A percentile compares a stretch with the other conserved stretches of the same genome.
Conservation (phyloP, 2,113 vertebrate genomes). For the Pterocles gutturalis region DNA sequence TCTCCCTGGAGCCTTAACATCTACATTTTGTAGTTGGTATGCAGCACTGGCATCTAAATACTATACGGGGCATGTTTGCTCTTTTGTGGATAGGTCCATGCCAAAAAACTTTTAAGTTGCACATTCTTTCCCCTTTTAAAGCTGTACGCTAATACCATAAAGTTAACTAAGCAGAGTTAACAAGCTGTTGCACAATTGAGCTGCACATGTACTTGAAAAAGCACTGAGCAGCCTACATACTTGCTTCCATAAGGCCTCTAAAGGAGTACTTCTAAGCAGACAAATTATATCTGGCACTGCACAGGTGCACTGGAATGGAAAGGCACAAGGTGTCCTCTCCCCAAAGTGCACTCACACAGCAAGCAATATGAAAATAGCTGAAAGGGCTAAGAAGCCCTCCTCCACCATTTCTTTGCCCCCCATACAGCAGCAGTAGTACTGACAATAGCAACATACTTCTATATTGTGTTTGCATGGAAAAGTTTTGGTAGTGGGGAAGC, state of each 20-base stretch:
- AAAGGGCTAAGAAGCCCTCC: background rate
- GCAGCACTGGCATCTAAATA: background rate
- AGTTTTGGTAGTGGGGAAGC: no score
- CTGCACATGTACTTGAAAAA: background rate
- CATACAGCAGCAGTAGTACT: background rate
- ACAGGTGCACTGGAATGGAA: background rate
- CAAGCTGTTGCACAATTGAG: background rate
- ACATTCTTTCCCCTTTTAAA: slow-evolving; percentile 7
- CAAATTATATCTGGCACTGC: background rate
- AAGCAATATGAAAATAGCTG: background rate
- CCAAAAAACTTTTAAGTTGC: background rate
- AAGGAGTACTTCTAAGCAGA: background rate
- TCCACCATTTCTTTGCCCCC: background rate
- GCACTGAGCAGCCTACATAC: background rate
- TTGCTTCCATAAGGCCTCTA: background rate
- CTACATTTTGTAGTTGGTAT: background rate
- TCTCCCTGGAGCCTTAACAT: background rate
- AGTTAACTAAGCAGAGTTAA: slow-evolving; percentile 6
- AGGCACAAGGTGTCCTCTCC: background rate
- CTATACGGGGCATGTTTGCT: background rate
- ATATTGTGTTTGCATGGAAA: no score
- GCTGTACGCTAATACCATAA: background rate
- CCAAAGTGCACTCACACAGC: background rate
- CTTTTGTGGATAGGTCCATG: background rate
- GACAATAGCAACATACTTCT: background rate